A percentile compares a stretch with the other conserved stretches of the same genome.
Conservation (phyloP, 2,888 invertebrate species). For the Meliscaeva auricollis region DNA sequence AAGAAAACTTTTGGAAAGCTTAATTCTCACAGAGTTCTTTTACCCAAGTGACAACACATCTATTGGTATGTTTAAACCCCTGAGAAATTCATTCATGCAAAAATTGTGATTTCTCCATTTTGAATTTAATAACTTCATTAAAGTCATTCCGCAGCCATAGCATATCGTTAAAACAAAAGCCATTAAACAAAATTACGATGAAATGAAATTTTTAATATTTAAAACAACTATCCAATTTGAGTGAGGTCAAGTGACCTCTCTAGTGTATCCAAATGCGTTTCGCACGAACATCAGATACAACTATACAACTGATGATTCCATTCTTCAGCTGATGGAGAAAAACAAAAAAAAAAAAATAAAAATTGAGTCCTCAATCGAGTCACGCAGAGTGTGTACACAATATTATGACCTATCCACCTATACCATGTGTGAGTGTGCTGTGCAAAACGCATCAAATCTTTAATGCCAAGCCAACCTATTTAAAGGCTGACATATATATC, state of each 20-base stretch:
- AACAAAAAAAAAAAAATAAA: neutral
- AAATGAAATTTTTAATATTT: neutral
- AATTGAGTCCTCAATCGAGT: slow-evolving; percentile 17
- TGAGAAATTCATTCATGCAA: too few species aligned
- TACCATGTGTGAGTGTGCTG: slow-evolving; percentile 8
- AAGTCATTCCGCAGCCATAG: too few species aligned
- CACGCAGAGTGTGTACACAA: slow-evolving; percentile 16
- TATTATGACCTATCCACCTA: slow-evolving; percentile 26
- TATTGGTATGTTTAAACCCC: too few species aligned
- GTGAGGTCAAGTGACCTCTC: neutral
- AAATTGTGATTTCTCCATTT: too few species aligned
- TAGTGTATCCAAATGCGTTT: neutral
- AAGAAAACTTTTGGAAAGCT: too few species aligned
- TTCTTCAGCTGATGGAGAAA: neutral
- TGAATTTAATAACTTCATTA: too few species aligned
- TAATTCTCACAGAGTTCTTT: too few species aligned
- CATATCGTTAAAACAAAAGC: too few species aligned
- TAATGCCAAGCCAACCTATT: slow-evolving; percentile 71
- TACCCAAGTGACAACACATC: too few species aligned
- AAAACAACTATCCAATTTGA: neutral
- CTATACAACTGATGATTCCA: neutral
- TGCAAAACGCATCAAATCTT: slow-evolving; percentile 69
- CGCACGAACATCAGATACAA: neutral
- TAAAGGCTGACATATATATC: slow-evolving; percentile 56
- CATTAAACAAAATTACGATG: neutral